phyloP scores from a whole-genome alignment of 2,888 invertebrate genomes.

The Drosophila formosana region DNA sequence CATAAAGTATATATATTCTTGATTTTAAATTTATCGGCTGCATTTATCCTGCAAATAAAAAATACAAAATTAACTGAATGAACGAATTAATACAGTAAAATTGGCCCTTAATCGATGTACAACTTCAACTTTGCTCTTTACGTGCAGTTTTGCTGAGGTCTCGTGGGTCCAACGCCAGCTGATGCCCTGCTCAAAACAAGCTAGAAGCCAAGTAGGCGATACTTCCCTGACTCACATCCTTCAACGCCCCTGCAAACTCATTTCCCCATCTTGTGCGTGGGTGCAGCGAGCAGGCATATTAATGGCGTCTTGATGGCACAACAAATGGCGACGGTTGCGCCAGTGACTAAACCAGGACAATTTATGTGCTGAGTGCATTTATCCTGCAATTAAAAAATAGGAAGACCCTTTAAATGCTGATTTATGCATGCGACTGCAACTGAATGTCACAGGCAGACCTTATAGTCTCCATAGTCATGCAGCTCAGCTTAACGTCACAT shows the following conservation, averaged over 20 bases:
- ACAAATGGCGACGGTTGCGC: slow-evolving; percentile 20
- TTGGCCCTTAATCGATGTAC: background rate
- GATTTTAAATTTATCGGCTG: no score
- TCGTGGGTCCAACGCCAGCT: slow-evolving; percentile 16
- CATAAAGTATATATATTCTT: no score
- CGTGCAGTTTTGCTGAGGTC: background rate
- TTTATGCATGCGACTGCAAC: slow-evolving; percentile 53
- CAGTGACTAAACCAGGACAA: slow-evolving; percentile 46
- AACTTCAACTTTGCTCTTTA: background rate
- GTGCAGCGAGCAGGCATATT: slow-evolving; percentile 46
- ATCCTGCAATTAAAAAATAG: slow-evolving; percentile 72
- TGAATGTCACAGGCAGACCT: background rate
- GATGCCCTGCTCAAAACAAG: slow-evolving; percentile 29
- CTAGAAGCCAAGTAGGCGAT: slow-evolving; percentile 28
- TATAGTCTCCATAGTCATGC: background rate
- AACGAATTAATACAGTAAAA: background rate
- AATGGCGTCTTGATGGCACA: slow-evolving; percentile 48
- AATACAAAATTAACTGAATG: background rate
- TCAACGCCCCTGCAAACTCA: slow-evolving; percentile 14
- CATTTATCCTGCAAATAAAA: no score
- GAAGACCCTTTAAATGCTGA: slow-evolving; percentile 56
- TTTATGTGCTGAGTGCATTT: slow-evolving; percentile 67
- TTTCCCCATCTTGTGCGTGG: slow-evolving; percentile 42
- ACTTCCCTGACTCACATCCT: background rate
- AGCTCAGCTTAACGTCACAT: slow-evolving; percentile 36